phyloP scores from a whole-genome alignment of 2,797 vertebrate genomes.

The Acestrorhynchus altus region DNA sequence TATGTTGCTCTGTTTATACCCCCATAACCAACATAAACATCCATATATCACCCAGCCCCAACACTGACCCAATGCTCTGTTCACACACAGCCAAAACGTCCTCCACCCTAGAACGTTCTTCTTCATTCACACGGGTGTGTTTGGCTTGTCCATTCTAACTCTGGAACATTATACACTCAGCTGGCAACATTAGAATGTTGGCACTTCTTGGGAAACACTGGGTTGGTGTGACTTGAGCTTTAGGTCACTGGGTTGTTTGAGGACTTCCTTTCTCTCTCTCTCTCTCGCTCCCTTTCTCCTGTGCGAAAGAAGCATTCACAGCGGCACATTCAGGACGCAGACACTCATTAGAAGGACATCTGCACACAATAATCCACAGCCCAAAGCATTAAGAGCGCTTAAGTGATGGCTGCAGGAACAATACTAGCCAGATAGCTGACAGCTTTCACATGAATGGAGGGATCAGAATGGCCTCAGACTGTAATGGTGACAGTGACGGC shows the following conservation, averaged over 20 bases:
- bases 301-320: not conserved
- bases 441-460: conserved; percentile 48
- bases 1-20: no score
- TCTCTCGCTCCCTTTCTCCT: not conserved
- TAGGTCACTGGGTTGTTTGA: not conserved
- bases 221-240: not conserved
- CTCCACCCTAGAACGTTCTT: not conserved
- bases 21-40: no score
- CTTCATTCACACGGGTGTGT: not conserved
- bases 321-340: conserved; percentile 5
- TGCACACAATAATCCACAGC: conserved; percentile 60
- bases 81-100: no score
- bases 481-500: conserved; percentile 44
- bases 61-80: no score
- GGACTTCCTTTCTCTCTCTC: not conserved
- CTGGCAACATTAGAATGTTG: not conserved
- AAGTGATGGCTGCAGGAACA: conserved; percentile 53
- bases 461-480: conserved; percentile 49
- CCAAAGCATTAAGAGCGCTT: conserved; percentile 36
- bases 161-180: not conserved
- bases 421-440: conserved; percentile 48
- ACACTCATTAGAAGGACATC: conserved; percentile 43
- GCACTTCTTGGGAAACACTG: not conserved
- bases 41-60: no score
- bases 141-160: not conserved